phyloP scores from a whole-genome alignment of 2,113 vertebrate genomes.

The Cavia porcellus region DNA sequence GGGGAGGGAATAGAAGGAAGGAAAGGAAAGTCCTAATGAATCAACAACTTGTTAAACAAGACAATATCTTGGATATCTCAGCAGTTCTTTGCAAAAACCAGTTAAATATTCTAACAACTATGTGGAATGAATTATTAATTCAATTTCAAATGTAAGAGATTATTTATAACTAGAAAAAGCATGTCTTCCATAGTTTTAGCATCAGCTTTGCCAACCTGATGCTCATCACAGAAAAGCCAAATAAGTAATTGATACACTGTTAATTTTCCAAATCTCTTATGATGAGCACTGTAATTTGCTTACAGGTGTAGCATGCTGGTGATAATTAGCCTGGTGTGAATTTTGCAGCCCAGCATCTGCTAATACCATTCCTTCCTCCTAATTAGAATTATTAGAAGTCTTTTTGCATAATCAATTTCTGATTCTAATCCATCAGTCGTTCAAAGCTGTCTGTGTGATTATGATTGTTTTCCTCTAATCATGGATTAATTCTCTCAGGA shows the following conservation, averaged over 20 bases:
- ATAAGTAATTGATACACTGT: constrained; percentile 66
- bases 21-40: not conserved
- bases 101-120: constrained; percentile 59
- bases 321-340: constrained; percentile 72
- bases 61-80: not conserved
- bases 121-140: constrained; percentile 77
- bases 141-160: constrained; percentile 77
- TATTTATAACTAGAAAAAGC: constrained; percentile 73
- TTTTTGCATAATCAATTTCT: constrained; percentile 69
- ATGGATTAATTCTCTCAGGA: constrained; percentile 11
- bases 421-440: constrained; percentile 56
- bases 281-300: constrained; percentile 46
- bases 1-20: not conserved
- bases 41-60: not conserved
- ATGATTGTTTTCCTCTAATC: constrained; percentile 46
- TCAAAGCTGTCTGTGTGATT: constrained; percentile 60
- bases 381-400: constrained; percentile 71
- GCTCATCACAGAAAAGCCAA: constrained; percentile 73
- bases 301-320: constrained; percentile 70
- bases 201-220: constrained; percentile 69
- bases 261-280: constrained; percentile 72
- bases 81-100: not conserved
- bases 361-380: constrained; percentile 61
- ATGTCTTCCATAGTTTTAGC: constrained; percentile 62
- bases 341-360: constrained; percentile 63